Evolutionary conservation across 2,797 vertebrate species (phyloP).

Genomic region (Distichodus sexfasciatus): DNA sequence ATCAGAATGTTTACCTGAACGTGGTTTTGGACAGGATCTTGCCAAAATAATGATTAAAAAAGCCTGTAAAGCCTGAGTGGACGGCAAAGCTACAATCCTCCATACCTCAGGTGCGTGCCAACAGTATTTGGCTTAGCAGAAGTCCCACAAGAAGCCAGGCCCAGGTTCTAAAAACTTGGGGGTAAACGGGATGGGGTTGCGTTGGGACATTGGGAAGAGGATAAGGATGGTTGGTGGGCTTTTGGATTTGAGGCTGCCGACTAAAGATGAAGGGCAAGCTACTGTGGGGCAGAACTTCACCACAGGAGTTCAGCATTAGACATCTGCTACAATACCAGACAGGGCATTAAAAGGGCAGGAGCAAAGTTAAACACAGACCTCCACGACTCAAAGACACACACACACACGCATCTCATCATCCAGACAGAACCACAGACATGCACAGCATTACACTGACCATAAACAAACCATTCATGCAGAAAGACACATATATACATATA

Average conservation of each 20-base stretch:
- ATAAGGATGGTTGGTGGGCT: neutral
- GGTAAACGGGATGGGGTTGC: conserved; percentile 15
- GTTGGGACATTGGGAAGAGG: neutral
- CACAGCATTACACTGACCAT: neutral
- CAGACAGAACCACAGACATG: conserved; percentile 2
- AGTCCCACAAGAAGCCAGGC: conserved; percentile 44
- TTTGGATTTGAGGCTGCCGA: neutral
- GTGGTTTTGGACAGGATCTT: conserved; percentile 55
- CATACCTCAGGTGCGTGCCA: conserved; percentile 58
- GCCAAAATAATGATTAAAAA: conserved; percentile 66
- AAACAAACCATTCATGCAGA: neutral
- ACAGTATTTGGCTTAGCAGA: conserved; percentile 65
- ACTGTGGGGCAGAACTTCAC: neutral
- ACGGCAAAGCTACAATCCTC: conserved; percentile 64
- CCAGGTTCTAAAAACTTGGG: conserved; percentile 13
- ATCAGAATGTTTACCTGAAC: conserved; percentile 68
- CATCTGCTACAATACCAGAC: neutral
- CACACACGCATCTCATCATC: neutral
- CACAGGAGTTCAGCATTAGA: neutral
- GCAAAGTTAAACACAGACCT: neutral
- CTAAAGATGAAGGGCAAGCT: neutral
- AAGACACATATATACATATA: neutral
- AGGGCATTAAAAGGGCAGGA: neutral
- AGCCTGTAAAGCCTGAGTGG: conserved; percentile 59
- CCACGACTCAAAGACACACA: neutral